These are phyloP conservation scores for Muscidifurax raptorellus DNA, from an alignment of 1,140 invertebrate species.

Conservation along the genomic window DNA sequence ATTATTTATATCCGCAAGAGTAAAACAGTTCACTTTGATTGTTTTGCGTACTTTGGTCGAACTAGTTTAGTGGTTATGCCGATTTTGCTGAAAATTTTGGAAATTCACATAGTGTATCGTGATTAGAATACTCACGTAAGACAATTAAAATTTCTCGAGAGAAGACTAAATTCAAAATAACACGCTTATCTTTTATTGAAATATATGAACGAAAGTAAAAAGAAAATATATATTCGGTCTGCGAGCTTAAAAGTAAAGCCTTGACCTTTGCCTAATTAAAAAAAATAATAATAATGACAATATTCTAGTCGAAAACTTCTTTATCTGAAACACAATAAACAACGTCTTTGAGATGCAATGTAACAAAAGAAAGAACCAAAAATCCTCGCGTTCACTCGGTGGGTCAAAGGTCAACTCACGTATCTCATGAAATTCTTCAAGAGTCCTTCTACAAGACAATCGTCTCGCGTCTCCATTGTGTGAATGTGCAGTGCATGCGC, in stretches of 20 bases:
- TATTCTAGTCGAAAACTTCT: background rate
- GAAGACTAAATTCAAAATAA: no score
- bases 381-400: background rate
- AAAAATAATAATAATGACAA: background rate
- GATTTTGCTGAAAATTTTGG: no score
- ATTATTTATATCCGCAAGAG: no score
- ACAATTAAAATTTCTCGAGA: no score
- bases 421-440: background rate
- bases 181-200: no score
- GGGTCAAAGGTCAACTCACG: background rate
- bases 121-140: no score
- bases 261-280: background rate
- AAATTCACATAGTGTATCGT: no score
- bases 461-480: background rate
- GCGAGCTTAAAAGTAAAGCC: background rate
- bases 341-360: background rate
- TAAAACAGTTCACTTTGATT: no score
- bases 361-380: background rate
- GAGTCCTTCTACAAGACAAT: conserved; percentile 5
- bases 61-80: no score
- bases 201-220: no score
- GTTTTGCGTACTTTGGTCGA: no score
- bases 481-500: background rate
- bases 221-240: no score
- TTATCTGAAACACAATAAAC: background rate